Base-by-base conservation (phyloP, 2,888 invertebrate genomes). In the Himalopsyche tibetana region DNA sequence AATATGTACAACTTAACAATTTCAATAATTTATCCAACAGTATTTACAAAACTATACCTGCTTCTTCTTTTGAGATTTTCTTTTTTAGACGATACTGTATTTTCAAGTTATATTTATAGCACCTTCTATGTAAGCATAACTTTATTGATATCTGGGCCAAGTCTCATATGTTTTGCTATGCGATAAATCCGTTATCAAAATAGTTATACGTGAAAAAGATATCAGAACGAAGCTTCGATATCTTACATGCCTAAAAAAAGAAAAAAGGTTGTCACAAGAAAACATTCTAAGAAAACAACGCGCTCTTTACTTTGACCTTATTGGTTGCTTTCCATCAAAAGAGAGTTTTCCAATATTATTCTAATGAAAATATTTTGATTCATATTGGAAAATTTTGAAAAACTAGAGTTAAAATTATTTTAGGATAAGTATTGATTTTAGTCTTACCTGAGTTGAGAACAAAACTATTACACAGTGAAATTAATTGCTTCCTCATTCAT, bases 151-250 rank as follows among this genome's bases (percentile, higher is more conserved):
- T 74, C 36, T 74, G 74, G 74, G 36, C 36, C 74, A 28, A 36
- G 74, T 74, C 74, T 74, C 74, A 74, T 74, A 74, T 74, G 74
- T 74, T 74, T 36, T 74, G 4, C 74, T 74, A 38, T 36, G 12
- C 12, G 15, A 74, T 74, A 74, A 74, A 74, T 74, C 74, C 74
- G 74, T 36, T 74, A 74, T 74, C 74, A 74, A 28, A 74, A 74
- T 36, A 74, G 74, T 74, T 74, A 74, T 74, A 74, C 74, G 74
- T 74, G 74, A 11, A 15, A 36, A 74, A 74, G 74, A 74, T 74
- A 74, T 28, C 74, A 74, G 74, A 74, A 4, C 36, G 74, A 74
- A 74, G 74, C 74, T 74, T 74, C 74, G 36, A 36, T 74, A 74
- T 74, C 74, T 74, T 74, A 15, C 74, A 15, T 36, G 15, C 38